phyloP scores from a whole-genome alignment of 1,140 invertebrate genomes.

The Pinna nobilis region DNA sequence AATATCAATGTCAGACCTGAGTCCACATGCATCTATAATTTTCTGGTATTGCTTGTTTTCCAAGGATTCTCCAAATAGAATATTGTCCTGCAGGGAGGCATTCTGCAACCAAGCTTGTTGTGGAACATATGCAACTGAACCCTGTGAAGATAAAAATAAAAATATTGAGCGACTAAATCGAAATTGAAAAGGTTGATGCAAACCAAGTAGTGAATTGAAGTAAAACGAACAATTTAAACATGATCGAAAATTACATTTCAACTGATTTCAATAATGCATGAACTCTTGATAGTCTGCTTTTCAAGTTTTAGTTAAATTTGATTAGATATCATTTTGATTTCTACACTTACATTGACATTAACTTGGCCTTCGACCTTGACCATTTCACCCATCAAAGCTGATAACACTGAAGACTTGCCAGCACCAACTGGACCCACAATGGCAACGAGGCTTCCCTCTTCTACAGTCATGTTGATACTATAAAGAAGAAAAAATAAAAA shows the following conservation, averaged over 20 bases:
- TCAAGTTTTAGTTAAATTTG: too few relatives aligned
- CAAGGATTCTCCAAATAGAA: conserved; percentile 78
- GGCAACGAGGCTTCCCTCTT: conserved; percentile 67
- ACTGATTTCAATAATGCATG: too few relatives aligned
- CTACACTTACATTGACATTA: conserved; percentile 54
- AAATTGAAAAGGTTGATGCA: too few relatives aligned
- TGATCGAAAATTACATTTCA: too few relatives aligned
- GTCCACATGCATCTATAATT: conserved; percentile 76
- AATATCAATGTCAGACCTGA: conserved; percentile 83
- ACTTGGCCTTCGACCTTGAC: conserved; percentile 56
- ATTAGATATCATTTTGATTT: too few relatives aligned
- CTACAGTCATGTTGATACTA: conserved; percentile 60
- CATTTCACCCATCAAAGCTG: conserved; percentile 77
- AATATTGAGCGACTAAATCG: too few relatives aligned
- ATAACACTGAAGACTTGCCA: conserved; percentile 78
- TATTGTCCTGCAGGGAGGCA: conserved; percentile 83
- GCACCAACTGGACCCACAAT: conserved; percentile 76
- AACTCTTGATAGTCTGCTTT: too few relatives aligned
- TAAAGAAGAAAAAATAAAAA: conserved; percentile 68
- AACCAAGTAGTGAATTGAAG: too few relatives aligned
- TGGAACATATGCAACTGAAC: conserved; percentile 82
- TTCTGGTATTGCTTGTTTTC: conserved; percentile 71
- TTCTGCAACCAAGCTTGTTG: conserved; percentile 91
- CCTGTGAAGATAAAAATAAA: too few relatives aligned
- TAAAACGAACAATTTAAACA: too few relatives aligned